These are phyloP conservation scores for Eremophila alpestris DNA, from an alignment of 2,797 vertebrate genomes.

Conservation along the genomic window DNA sequence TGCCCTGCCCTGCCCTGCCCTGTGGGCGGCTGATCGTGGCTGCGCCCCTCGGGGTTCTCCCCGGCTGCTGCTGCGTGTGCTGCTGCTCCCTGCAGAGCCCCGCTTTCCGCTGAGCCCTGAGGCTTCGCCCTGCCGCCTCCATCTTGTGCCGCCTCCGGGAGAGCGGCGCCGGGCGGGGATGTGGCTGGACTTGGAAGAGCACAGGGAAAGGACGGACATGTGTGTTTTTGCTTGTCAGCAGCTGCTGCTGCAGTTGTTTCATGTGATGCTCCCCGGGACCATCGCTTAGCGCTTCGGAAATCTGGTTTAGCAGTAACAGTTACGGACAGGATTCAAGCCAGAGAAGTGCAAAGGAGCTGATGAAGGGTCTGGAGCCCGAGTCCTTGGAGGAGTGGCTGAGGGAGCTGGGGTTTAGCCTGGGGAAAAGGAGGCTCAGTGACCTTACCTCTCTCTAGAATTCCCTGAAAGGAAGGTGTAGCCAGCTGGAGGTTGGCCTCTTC, in stretches of 20 bases:
- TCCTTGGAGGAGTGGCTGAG: not conserved
- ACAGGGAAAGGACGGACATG: not conserved
- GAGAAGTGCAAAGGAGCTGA: not conserved
- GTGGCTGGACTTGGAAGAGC: too few species aligned
- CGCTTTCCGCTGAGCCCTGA: accelerated
- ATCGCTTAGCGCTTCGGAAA: not conserved
- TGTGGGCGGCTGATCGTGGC: accelerated
- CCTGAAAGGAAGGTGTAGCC: not conserved
- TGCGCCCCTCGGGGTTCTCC: accelerated
- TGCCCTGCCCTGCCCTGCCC: accelerated
- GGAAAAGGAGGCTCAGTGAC: not conserved
- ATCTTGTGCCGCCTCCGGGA: not conserved
- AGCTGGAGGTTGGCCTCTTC: not conserved
- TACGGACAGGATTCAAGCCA: not conserved
- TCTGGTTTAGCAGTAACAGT: not conserved
- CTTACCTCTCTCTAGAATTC: not conserved
- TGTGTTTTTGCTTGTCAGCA: not conserved
- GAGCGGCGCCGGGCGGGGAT: not conserved
- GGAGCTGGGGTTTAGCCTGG: not conserved
- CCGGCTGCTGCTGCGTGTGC: accelerated
- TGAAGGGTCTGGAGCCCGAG: not conserved
- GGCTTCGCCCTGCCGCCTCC: not conserved
- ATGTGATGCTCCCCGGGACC: not conserved
- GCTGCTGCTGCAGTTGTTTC: not conserved
- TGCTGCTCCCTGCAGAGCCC: accelerated